These are phyloP conservation scores for Hydrochoerus hydrochaeris DNA, from an alignment of 2,113 vertebrate species.

Conservation along the genomic window DNA sequence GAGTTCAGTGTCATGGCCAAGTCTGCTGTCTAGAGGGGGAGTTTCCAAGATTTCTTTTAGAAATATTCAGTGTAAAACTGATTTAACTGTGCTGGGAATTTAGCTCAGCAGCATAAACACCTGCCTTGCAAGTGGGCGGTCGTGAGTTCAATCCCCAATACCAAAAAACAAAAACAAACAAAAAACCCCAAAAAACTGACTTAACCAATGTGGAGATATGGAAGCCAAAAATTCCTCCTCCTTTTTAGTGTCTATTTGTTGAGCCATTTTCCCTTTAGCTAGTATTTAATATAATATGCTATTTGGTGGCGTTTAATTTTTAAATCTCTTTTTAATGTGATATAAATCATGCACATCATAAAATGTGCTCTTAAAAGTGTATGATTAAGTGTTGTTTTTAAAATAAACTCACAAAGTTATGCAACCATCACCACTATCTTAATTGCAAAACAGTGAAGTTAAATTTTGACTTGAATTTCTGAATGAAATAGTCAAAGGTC, in stretches of 20 bases:
- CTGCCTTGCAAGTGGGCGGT: too few species aligned
- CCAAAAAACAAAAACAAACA: too few species aligned
- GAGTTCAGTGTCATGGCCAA: conserved; percentile 39
- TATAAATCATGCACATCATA: not conserved
- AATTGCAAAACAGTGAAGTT: not conserved
- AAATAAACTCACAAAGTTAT: conserved; percentile 3
- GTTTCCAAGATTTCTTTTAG: conserved; percentile 42
- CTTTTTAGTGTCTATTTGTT: not conserved
- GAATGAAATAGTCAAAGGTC: conserved; percentile 38
- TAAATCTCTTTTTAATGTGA: not conserved
- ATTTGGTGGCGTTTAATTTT: conserved; percentile 18
- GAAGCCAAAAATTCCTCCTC: conserved; percentile 47
- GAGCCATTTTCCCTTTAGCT: not conserved
- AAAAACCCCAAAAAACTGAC: not conserved
- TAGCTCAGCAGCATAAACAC: too few species aligned
- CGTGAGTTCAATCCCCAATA: too few species aligned
- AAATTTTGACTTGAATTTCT: conserved; percentile 63
- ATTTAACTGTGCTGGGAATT: not conserved
- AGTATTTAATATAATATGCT: not conserved
- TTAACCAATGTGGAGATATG: conserved; percentile 15
- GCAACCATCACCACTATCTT: not conserved
- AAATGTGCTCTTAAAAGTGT: conserved; percentile 28
- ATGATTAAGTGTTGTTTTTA: not conserved
- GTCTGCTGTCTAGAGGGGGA: not conserved
- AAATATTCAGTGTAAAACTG: conserved; percentile 29